Evolutionary conservation across 2,888 invertebrate species (phyloP), one percentile per base, ranked within the genome.

Genomic region (Anthophora plumipes): DNA sequence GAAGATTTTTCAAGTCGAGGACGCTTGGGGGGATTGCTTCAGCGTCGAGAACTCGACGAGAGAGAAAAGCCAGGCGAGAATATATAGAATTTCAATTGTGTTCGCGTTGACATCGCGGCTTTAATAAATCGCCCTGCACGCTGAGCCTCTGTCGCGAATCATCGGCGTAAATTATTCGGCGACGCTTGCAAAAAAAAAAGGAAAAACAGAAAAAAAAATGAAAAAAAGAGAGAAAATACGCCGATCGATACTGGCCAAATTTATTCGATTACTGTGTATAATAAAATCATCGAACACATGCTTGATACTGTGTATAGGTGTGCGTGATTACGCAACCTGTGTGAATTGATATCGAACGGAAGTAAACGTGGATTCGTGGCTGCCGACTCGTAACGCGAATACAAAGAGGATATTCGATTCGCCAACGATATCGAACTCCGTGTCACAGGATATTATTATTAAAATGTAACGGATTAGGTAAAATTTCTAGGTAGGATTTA

Each of bases 321-420:
- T 14, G 22, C 8, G 95, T 95, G 96, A 96, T 87, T 92, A 94
- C 75, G 92, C 94, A 86, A 93, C 94, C 0, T 95, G 95, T 77
- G 93, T 90, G 1, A 59, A 83, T 52, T 94, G 94, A 39, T 94
- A 94, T 48, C 94, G 94, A 95, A 96, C 85, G 31, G 41, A 52
- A 94, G 94, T 8, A 96, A n/a, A 95, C 75, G 96, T 95, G 0
- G 96, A 96, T 83, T 25, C n/a, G 94, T 96, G 0, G 96, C 96
- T 0, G 95, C 96, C 48, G 96, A 96, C 90, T 96, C 96, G 25
- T 96, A 96, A 89, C 95, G 96, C 89, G 94, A 95, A 77, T 96
- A 95, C 91, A 94, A 94, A 87, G 95, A 95, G 87, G 93, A 91
- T 75, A 60, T 89, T 37, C 50, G 46, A 37, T 52, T 84, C 5